Base-by-base conservation (phyloP, 2,888 invertebrate genomes). In the Limenitis camilla region DNA sequence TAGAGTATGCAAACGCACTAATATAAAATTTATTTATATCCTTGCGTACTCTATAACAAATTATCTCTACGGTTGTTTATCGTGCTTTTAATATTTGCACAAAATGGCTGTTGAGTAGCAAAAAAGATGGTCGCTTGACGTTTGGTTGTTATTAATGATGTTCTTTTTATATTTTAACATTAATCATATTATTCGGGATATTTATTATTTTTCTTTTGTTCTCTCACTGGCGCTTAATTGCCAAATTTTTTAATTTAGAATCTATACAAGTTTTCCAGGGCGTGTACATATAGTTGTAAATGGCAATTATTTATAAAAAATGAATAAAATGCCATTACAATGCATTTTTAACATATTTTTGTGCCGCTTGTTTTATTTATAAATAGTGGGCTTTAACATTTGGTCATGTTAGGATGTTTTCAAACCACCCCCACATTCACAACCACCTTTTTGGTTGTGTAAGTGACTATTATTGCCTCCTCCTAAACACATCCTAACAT, bases 361-460 rank as follows among this genome's bases (percentile, higher is more conserved):
- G 80, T 82, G 78, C 61, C 63, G 82, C 81, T 81, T 81, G 40
- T 62, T 62, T 68, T 71, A 69, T 58, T 72, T 73, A 65, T 60
- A 58, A 33, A 55, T 58, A 45, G 52, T 62, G 61, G 63, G 64
- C 61, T 64, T n/a, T 63, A 19, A 35, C 49, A 40, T 54, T 59
- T 61, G 63, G 65, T 62, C 47, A 44, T 43, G 38, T 52, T 50
- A 40, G 27, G 31, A 38, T 52, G 42, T 45, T 28, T 19, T 48
- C 10, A 8, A 32, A 32, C 0, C 19, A 31, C 8, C 31, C 10
- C 19, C 4, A 19, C 19, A n/a, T 11, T 1, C 19, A 31, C 8
- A 42, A 31, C 19, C 4, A 19, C 19, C n/a, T 11, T 41, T 7
- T 30, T 11, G 19, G 11, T 8, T 42, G 30, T 11, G 30, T 42